Conservation (phyloP, 2,113 vertebrate species). For the Heteronetta atricapilla region DNA sequence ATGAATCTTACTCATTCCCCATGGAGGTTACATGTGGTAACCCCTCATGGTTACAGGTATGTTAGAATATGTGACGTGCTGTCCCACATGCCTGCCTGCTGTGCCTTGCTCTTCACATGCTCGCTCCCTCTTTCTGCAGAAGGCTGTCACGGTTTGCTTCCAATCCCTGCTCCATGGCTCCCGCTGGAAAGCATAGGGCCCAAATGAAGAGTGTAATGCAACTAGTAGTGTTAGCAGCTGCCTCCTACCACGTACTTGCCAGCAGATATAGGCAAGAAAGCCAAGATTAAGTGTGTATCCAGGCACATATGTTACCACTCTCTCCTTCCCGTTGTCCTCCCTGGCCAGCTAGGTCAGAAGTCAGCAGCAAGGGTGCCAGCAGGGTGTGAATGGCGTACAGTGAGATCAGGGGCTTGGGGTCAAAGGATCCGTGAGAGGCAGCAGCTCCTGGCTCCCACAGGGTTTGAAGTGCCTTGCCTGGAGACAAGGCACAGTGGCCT, state of each 20-base stretch:
- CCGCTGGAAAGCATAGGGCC: constrained; percentile 23
- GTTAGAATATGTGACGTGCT: background rate
- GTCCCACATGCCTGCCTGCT: background rate
- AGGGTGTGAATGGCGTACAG: background rate
- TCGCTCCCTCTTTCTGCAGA: background rate
- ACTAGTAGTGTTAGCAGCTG: constrained; percentile 27
- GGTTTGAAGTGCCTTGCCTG: rapidly evolving
- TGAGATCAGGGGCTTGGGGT: background rate
- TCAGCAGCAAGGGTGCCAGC: background rate
- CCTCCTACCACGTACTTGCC: background rate
- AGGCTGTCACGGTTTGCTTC: background rate
- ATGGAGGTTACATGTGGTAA: background rate
- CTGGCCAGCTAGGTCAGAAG: constrained; percentile 42
- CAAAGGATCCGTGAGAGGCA: constrained; percentile 11
- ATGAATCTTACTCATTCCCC: background rate
- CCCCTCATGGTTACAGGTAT: background rate
- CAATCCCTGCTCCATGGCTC: background rate
- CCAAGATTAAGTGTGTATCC: constrained; percentile 18
- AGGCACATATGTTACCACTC: constrained; percentile 33
- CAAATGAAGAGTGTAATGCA: constrained; percentile 30
- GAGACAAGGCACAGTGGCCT: background rate
- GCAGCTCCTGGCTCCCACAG: background rate
- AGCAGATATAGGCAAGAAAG: background rate
- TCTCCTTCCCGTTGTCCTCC: background rate
- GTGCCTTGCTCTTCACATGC: background rate